Base-by-base conservation (phyloP, 2,113 vertebrate species). In the Podocnemis expansa region DNA sequence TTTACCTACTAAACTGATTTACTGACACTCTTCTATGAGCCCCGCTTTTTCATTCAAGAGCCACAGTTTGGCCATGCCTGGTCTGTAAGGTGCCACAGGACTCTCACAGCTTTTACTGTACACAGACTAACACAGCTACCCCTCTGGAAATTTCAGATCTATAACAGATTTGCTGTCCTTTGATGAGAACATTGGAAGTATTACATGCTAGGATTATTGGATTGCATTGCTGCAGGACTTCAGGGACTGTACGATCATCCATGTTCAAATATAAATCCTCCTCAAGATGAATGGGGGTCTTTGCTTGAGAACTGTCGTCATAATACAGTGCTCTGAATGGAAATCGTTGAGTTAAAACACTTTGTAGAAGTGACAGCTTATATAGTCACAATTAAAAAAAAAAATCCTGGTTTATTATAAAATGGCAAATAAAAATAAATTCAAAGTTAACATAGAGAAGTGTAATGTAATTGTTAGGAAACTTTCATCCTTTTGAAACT, bases 381-480 rank as follows among this genome's bases (percentile, higher is more conserved):
- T 89, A 80, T 83, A 63, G 4, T 38, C 85, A 2, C 56, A 14
- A 8, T 73, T 93, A 38, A 93, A 96, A 91, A 97, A 34, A 19
- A 84, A 95, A 56, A 27, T 63, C 87, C 29, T 5, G 0, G 52
- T 63, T 45, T 29, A 43, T 25, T 75, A 25, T 25, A 75, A 43
- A 75, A 75, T 75, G 70, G 25, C 47, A 38, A 80, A 80, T 80
- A 67, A 78, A 60, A 41, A n/a, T 41, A 78, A 34, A 17, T 21
- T 83, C 27, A 58, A 47, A 25, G 41, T 5, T 17, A 60, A 34
- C 34, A 56, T 41, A 27, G 41, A 67, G 22, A 21, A 29, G 27
- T 81, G 27, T 60, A 51, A 45, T 31, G 87, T 76, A 1, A 52
- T 81, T 27, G 49, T 43, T 38, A 22, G 56, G 16, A 47, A 6